Evolutionary conservation across 2,888 invertebrate genomes (phyloP), one percentile per base, ranked within the genome.

Genomic region (Tanytarsus gracilentus): DNA sequence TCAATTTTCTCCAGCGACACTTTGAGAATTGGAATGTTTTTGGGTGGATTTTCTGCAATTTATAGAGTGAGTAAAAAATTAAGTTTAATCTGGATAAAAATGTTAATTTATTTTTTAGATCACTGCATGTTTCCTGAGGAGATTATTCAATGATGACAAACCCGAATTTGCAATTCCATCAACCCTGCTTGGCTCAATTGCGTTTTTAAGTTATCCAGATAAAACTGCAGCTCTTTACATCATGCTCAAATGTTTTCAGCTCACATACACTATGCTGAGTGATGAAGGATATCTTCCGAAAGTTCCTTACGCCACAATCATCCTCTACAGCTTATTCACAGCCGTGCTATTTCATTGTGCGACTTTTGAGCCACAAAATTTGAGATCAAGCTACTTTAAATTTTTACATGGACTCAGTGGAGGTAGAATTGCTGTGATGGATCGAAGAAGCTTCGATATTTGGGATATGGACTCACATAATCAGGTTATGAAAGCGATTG

Each of bases 241-340:
- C 5, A 79, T 87, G 74, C 88, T 89, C 85, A 91, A 91, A 75
- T 79, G 84, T 49, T 75, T 88, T 39, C 90, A 91, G 78, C 88
- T 88, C 70, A 58, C 66, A 62, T 3, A 1, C 29, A 18, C 56
- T 8, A 39, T 40, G 56, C 9, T 56, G 3, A n/a, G 9, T 25
- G 23, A 11, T 18, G 1, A 18, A 4, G 29, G 18, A 8, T 70
- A 77, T 53, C 68, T 88, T 53, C 87, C 88, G 11, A 78, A 80
- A 67, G 74, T 88, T 27, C 83, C 83, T 33, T 80, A 83, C 66
- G 88, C 86, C 64, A 82, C 81, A 60, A 76, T 84, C 50, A 74
- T 87, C 61, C 73, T 90, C 27, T 90, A 90, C 70, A 82, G 87
- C 64, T 75, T 87, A 63, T 85, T 86, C 64, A 89, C 89, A 4